Percentiles rank a stretch among this genome's conserved stretches.
Conservation (phyloP, 2,888 invertebrate genomes). For the Amiota communis region DNA sequence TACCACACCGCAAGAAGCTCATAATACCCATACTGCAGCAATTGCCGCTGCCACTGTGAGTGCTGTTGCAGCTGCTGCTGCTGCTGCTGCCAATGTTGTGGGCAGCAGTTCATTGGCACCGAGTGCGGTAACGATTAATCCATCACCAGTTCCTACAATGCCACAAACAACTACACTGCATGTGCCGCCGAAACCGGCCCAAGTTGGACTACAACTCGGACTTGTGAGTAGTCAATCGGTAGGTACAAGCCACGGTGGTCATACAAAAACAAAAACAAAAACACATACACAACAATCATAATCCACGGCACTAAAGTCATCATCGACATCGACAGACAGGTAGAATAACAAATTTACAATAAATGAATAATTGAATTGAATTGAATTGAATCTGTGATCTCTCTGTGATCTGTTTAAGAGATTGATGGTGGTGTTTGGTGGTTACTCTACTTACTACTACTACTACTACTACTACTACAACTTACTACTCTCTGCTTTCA, state of each 20-base stretch:
- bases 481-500: no score
- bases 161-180: slow-evolving; percentile 70
- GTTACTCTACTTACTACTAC: no score
- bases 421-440: no score
- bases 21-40: slow-evolving; percentile 75
- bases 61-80: slow-evolving; percentile 43
- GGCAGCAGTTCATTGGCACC: slow-evolving; percentile 6
- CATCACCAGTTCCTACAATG: slow-evolving; percentile 75
- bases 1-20: slow-evolving; percentile 82
- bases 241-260: slow-evolving; percentile 57
- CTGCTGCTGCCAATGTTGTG: slow-evolving; percentile 43
- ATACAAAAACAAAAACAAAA: slow-evolving; percentile 16
- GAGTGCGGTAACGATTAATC: slow-evolving; percentile 67
- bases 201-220: slow-evolving; percentile 74
- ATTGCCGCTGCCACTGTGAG: slow-evolving; percentile 45
- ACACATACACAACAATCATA: neutral
- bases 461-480: no score
- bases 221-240: slow-evolving; percentile 75
- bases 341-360: slow-evolving; percentile 35
- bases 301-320: neutral
- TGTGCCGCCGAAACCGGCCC: slow-evolving; percentile 69
- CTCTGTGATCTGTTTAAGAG: no score
- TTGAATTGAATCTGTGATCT: no score
- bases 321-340: neutral
- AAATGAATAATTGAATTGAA: slow-evolving; percentile 28